Evolutionary conservation across 2,113 vertebrate species (phyloP).

Genomic region (Athene cunicularia): DNA sequence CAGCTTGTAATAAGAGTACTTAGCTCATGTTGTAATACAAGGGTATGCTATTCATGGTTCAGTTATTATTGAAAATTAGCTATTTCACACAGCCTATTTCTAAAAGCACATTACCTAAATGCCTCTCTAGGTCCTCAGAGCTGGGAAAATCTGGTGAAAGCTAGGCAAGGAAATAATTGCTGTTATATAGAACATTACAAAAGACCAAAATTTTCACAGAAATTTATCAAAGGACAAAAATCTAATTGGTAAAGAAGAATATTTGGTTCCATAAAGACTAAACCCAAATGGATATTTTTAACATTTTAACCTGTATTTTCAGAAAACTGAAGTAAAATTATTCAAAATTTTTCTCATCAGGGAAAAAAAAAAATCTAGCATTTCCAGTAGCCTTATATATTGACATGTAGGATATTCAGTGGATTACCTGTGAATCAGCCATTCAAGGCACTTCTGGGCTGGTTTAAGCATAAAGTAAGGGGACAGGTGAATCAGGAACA

Average conservation of each 20-base stretch:
- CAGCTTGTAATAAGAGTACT: neutral
- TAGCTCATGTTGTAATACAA: neutral
- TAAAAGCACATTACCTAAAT: neutral
- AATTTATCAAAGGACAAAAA: neutral
- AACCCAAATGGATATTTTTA: neutral
- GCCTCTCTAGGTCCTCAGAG: neutral
- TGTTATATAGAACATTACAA: neutral
- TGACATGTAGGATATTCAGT: neutral
- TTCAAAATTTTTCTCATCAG: neutral
- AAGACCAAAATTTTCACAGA: neutral
- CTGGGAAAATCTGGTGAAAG: neutral
- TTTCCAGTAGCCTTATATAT: neutral
- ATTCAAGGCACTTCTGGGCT: conserved; percentile 96
- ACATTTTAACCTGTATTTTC: neutral
- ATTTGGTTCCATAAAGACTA: neutral
- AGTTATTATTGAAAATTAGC: neutral
- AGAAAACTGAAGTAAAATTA: neutral
- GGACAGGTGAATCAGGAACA: conserved; percentile 89
- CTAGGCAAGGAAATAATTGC: neutral
- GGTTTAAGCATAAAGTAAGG: conserved; percentile 96
- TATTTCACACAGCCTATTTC: neutral
- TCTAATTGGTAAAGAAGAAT: neutral
- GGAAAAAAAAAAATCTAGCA: neutral
- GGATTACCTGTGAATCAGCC: conserved; percentile 92
- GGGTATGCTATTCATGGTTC: neutral